A percentile compares a stretch with the other conserved stretches of the same genome.
These are phyloP conservation scores for Paramormyrops hopkinsi DNA, from an alignment of 2,797 vertebrate species.

Conservation along the genomic window DNA sequence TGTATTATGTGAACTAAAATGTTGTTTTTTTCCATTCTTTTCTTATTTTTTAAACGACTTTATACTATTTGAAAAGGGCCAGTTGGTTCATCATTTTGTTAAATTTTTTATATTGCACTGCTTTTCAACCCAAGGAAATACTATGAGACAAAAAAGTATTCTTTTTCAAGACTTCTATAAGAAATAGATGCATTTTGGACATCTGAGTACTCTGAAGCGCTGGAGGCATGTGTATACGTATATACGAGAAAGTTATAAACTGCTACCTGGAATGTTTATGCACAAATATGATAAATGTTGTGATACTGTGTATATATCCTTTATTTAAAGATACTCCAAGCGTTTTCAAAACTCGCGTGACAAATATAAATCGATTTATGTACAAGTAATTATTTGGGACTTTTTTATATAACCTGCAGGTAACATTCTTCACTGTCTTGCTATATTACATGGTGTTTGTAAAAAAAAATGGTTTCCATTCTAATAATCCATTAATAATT, in stretches of 20 bases:
- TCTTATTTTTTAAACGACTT: slow-evolving; percentile 25
- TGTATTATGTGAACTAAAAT: neutral
- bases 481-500: neutral
- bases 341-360: neutral
- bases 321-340: neutral
- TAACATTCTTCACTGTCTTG: neutral
- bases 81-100: neutral
- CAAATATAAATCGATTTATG: neutral
- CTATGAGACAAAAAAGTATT: neutral
- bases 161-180: neutral
- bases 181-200: neutral
- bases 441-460: neutral
- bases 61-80: neutral
- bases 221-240: neutral
- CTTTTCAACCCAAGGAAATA: neutral
- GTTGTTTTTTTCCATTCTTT: slow-evolving; percentile 22
- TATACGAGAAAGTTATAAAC: neutral
- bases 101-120: neutral
- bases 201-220: neutral
- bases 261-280: neutral
- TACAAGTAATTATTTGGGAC: neutral
- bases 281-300: neutral
- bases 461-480: neutral
- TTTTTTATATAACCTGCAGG: neutral
- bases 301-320: neutral